Evolutionary conservation across 2,888 invertebrate genomes (phyloP), one percentile per base, ranked within the genome.

Genomic region (Eristalis intricaria): DNA sequence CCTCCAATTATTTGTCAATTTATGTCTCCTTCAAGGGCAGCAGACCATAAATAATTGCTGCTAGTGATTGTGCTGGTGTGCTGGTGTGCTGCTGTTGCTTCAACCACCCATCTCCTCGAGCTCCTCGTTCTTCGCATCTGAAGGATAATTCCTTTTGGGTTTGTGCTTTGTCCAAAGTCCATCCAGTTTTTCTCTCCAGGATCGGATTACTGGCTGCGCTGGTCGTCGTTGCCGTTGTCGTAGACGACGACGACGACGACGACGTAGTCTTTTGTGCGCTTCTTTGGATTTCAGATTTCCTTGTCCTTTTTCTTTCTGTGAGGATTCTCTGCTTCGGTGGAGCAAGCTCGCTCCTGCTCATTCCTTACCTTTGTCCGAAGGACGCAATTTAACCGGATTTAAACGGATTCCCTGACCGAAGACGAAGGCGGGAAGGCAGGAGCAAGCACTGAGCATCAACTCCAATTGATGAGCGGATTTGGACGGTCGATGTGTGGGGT

Each of bases 1-100:
- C 90, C 90, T 89, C 90, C 90, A 91, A 91, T 91, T 91, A 91
- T 91, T 89, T 91, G 91, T 91, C 91, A 90, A 91, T 91, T 91
- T 91, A 91, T 90, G 91, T 91, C 91, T 90, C 90, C 90, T 91
- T 90, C 89, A 90, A 91, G 91, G 90, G 90, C 90, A 90, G 89
- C 89, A 90, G 90, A 90, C 91, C 90, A 90, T 91, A 90, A 91
- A 91, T 90, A 91, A 90, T 90, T 90, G 89, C 88, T 82, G 70
- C 76, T 80, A 66, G 50, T 68, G 66, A 40, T 66, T 35, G 50
- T 40, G 68, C 23, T 68, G 32, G 66, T 63, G 74, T 74, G 68
- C 66, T 61, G 43, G 26, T 74, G 65, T 29, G 43, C 75, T 78
- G 78, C 65, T 79, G 74, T 32, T 84, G 66, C 61, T 38, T 43